Evolutionary conservation across 2,797 vertebrate species (phyloP), one percentile per base, ranked within the genome.

Genomic region (Carcharodon carcharias): DNA sequence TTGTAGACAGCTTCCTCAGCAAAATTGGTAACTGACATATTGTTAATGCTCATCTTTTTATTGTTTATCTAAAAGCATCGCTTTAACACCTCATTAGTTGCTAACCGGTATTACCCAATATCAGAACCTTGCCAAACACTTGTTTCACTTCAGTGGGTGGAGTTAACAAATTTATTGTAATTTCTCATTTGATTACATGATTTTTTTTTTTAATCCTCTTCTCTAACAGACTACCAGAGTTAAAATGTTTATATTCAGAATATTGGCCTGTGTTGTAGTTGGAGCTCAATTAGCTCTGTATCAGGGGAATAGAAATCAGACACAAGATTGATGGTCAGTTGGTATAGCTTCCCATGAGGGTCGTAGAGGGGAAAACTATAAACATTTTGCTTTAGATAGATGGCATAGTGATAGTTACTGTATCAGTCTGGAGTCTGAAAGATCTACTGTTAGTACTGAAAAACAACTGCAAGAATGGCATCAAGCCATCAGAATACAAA

Each of bases 21-120:
- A 93, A 45, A 45, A 93, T 40, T 93, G 21, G 7, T 67, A 93
- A 93, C 91, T 65, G 40, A n/a, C 63, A 67, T 67, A 21, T 63
- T 93, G n/a, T 93, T 93, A 93, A 65, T 65, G 61, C 61, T 93
- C 91, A 93, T 93, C 61, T 93, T n/a, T 40, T 93, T n/a, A 93
- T 67, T 40, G 91, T 93, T 63, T n/a, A 93, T 93, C 61, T 93
- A 65, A 63, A 92, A 93, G 61, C 91, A 93, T 23, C 7, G 40
- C 26, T 93, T 18, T 65, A 61, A 63, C 89, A 93, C 21, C 91
- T 45, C 91, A n/a, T 45, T 45, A 45, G 63, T 93, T 67, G 63
- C 61, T 65, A 93, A 93, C 18, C 61, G 45, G 16, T 65, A 67
- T 93, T 45, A n/a, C 23, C 61, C 8, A 93, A 93, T 93, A 93